A percentile compares a stretch with the other conserved stretches of the same genome.
These are phyloP conservation scores for Caranx melampygus DNA, from an alignment of 2,113 vertebrate species.

Conservation along the genomic window DNA sequence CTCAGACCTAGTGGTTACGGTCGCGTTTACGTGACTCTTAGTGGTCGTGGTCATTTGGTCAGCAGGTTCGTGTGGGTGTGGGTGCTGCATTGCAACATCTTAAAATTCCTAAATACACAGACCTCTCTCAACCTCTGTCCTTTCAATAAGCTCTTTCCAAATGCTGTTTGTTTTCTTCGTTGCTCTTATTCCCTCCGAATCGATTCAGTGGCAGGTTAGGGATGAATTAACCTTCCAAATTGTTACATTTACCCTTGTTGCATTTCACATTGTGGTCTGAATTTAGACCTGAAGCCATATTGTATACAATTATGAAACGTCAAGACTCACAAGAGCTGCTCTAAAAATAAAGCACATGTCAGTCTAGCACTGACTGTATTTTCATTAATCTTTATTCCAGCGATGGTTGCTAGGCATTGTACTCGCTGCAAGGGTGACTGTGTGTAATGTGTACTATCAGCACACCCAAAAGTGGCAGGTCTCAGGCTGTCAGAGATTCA, in stretches of 20 bases:
- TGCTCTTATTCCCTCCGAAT: neutral
- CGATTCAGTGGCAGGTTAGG: neutral
- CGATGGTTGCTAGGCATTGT: neutral
- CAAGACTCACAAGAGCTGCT: neutral
- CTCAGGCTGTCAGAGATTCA: neutral
- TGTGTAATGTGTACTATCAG: constrained; percentile 15
- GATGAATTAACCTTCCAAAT: neutral
- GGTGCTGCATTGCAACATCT: too few relatives aligned
- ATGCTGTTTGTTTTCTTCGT: neutral
- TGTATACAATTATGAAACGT: neutral
- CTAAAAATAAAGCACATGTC: neutral
- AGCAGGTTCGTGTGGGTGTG: neutral
- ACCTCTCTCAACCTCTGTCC: neutral
- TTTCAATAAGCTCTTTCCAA: neutral
- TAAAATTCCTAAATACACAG: neutral
- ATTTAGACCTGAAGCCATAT: constrained; percentile 10
- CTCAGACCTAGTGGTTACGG: constrained; percentile 11
- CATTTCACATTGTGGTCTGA: neutral
- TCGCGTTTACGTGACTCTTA: neutral
- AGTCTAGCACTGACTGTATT: neutral
- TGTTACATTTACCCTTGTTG: neutral
- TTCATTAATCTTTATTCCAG: neutral
- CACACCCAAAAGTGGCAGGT: constrained; percentile 7
- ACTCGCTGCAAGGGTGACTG: neutral
- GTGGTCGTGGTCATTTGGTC: neutral